Percentiles rank a stretch among this genome's conserved stretches.
phyloP scores from a whole-genome alignment of 1,140 invertebrate species.

The Drosophila sechellia region DNA sequence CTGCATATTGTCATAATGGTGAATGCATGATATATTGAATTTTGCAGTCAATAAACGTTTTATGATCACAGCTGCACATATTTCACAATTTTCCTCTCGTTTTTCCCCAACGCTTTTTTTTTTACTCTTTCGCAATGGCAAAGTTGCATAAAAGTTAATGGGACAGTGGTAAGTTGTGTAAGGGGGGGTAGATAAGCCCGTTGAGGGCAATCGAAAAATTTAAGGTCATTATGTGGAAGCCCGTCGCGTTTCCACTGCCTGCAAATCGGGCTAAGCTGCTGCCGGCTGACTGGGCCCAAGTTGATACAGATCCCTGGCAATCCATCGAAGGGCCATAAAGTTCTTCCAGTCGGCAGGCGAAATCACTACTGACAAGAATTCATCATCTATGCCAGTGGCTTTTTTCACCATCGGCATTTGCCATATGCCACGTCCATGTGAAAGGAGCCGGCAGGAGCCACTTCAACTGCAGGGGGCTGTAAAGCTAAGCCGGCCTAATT shows the following conservation, averaged over 20 bases:
- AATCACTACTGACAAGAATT: constrained; percentile 45
- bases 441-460: constrained; percentile 26
- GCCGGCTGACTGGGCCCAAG: constrained; percentile 10
- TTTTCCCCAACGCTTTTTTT: constrained; percentile 14
- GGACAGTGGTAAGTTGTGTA: not conserved
- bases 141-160: constrained; percentile 40
- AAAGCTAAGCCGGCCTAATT: constrained; percentile 65
- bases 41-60: constrained; percentile 81
- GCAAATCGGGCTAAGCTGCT: constrained; percentile 38
- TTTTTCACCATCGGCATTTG: constrained; percentile 6
- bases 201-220: constrained; percentile 48
- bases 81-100: constrained; percentile 50
- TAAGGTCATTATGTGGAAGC: constrained; percentile 41
- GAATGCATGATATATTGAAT: constrained; percentile 82
- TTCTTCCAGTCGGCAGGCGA: constrained; percentile 15
- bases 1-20: constrained; percentile 79
- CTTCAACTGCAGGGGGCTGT: constrained; percentile 43
- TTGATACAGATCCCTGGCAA: constrained; percentile 27
- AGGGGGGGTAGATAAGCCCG: constrained; percentile 14
- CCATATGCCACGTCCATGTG: constrained; percentile 15
- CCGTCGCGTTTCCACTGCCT: constrained; percentile 1
- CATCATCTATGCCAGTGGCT: constrained; percentile 30
- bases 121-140: constrained; percentile 29
- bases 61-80: constrained; percentile 73
- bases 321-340: constrained; percentile 43